Evolutionary conservation across 2,113 vertebrate species (phyloP).

Genomic region (Boulengeromyrus knoepffleri): DNA sequence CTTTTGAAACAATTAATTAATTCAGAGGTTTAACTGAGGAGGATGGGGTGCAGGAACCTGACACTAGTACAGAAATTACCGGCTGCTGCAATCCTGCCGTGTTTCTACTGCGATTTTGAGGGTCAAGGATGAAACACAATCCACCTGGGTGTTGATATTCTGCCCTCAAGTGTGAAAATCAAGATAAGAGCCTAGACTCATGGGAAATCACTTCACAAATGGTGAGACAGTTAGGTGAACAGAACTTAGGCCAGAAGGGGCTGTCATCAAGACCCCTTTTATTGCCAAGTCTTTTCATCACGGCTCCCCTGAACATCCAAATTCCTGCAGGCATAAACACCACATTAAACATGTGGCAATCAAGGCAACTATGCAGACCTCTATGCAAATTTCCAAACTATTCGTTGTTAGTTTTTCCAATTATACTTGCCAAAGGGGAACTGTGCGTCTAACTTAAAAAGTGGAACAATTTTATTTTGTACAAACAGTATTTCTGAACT

Average conservation of each 20-base stretch:
- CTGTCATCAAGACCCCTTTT: background rate
- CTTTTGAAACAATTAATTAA: background rate
- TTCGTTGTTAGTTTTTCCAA: background rate
- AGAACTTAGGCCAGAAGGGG: background rate
- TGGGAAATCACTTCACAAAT: background rate
- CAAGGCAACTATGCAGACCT: background rate
- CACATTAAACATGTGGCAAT: background rate
- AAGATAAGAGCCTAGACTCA: background rate
- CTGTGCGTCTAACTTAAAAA: background rate
- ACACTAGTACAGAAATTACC: background rate
- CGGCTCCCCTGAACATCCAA: background rate
- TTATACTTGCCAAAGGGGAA: background rate
- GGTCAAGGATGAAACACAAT: constrained; percentile 1
- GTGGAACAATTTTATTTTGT: background rate
- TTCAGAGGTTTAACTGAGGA: too few relatives aligned
- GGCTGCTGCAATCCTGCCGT: background rate
- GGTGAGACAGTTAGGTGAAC: background rate
- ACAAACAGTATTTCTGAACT: background rate
- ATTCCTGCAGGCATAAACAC: background rate
- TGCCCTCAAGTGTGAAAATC: background rate
- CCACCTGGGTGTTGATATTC: background rate
- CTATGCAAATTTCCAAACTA: background rate
- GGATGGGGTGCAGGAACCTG: background rate
- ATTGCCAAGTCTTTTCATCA: background rate
- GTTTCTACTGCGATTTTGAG: background rate